Evolutionary conservation across 2,888 invertebrate genomes (phyloP).

Genomic region (Fragum whitleyi): DNA sequence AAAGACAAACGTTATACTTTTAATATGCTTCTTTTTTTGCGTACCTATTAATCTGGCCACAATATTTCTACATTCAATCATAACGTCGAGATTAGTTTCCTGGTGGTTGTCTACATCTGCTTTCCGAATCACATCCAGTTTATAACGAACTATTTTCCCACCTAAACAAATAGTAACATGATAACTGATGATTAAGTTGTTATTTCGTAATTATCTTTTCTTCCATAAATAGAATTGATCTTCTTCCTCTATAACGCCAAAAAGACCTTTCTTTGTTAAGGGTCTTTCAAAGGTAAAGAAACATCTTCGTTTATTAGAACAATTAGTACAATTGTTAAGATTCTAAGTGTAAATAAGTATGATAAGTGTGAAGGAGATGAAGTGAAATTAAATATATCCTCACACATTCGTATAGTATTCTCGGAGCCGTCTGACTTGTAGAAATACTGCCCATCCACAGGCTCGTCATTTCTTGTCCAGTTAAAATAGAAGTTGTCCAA

Average conservation of each 20-base stretch:
- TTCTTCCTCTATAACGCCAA: too few species aligned
- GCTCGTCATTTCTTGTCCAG: constrained; percentile 28
- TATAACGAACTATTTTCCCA: not conserved
- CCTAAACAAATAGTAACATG: constrained; percentile 25
- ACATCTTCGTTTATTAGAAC: too few species aligned
- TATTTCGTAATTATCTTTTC: too few species aligned
- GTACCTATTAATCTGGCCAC: constrained; percentile 30
- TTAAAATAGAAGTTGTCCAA: constrained; percentile 19
- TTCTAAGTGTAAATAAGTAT: too few species aligned
- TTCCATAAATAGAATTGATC: too few species aligned
- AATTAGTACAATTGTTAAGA: too few species aligned
- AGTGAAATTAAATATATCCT: too few species aligned
- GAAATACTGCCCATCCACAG: constrained; percentile 22
- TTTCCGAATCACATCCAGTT: not conserved
- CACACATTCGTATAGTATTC: constrained; percentile 43
- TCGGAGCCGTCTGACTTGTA: constrained; percentile 23
- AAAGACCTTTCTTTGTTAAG: too few species aligned
- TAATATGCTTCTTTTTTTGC: not conserved
- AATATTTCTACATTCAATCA: constrained; percentile 31
- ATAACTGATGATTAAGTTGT: too few species aligned
- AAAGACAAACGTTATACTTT: too few species aligned
- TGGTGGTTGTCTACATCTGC: not conserved
- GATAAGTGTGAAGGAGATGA: too few species aligned
- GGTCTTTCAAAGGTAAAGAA: too few species aligned
- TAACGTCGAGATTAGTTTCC: not conserved